Evolutionary conservation across 2,888 invertebrate genomes (phyloP), one percentile per base, ranked within the genome.

Genomic region (Drosophila meridiana): DNA sequence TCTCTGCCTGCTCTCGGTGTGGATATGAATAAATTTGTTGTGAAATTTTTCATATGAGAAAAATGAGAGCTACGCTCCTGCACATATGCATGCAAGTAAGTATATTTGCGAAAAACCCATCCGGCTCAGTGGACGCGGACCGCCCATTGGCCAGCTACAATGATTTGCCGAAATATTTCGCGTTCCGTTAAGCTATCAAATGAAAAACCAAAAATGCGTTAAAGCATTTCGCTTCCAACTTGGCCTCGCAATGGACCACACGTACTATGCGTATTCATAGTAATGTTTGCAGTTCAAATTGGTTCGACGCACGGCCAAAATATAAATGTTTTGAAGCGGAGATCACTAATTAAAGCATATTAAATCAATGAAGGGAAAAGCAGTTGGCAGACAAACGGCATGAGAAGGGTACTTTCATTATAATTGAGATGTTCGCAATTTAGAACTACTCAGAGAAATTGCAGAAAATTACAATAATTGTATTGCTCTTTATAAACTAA

Each of bases 141-240:
- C 62, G 34, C 61, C 76, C 71, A 61, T 50, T 78, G 74, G 73
- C 56, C 64, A 71, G 68, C 64, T 69, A 56, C 64, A 64, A 67
- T 73, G 61, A 68, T 79, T 79, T 76, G 43, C 30, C 57, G 50
- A 73, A 79, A 70, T 73, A 59, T 60, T 78, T 78, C 73, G 72
- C 66, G 63, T 77, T 59, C 13, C 56, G 59, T 76, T 62, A 67
- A 78, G 76, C 69, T 69, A 48, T 63, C 58, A 69, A 73, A 36
- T 57, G 68, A 57, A 65, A 64, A 47, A 40, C 56, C 32, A 57
- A 47, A 50, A 58, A 71, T 36, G 42, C 26, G 45, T 65, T 68
- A 72, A 78, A 78, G 75, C 62, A 56, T 26, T 74, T 52, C 36
- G 58, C 42, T 61, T 66, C 60, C 48, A 63, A 64, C 62, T 61